Evolutionary conservation across 2,113 vertebrate species (phyloP).

Genomic region (Meriones unguiculatus): DNA sequence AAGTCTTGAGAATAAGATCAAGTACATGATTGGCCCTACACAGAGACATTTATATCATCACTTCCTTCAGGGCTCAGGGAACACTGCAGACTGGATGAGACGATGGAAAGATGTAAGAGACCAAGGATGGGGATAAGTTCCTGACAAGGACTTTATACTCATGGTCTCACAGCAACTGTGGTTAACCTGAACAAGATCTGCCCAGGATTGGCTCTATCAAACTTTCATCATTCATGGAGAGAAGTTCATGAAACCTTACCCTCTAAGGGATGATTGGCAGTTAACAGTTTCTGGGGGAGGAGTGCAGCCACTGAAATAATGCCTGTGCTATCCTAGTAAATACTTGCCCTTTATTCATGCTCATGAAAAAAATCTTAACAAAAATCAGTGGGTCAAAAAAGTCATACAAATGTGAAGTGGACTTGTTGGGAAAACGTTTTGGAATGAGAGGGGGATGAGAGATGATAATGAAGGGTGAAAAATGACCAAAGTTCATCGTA

Average conservation of each 20-base stretch:
- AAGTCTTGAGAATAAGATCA: neutral
- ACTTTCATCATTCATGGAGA: neutral
- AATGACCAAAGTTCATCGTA: neutral
- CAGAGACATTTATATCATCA: neutral
- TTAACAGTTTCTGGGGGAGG: neutral
- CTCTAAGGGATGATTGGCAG: neutral
- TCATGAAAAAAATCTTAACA: neutral
- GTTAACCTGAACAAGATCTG: neutral
- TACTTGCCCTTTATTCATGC: too few relatives aligned
- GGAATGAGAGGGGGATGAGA: neutral
- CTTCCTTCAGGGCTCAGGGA: neutral
- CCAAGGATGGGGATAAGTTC: neutral
- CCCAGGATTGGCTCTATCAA: neutral
- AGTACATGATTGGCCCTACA: too few relatives aligned
- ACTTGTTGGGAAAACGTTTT: neutral
- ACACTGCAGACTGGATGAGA: neutral
- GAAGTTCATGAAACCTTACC: neutral
- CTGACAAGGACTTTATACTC: neutral
- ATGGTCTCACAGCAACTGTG: neutral
- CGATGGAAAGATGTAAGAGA: neutral
- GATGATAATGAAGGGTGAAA: neutral
- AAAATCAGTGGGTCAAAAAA: neutral
- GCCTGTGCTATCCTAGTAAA: neutral
- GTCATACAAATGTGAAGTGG: neutral
- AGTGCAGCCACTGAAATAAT: neutral